Conservation (phyloP, 2,888 invertebrate species). For the Caenorhabditis sp. region DNA sequence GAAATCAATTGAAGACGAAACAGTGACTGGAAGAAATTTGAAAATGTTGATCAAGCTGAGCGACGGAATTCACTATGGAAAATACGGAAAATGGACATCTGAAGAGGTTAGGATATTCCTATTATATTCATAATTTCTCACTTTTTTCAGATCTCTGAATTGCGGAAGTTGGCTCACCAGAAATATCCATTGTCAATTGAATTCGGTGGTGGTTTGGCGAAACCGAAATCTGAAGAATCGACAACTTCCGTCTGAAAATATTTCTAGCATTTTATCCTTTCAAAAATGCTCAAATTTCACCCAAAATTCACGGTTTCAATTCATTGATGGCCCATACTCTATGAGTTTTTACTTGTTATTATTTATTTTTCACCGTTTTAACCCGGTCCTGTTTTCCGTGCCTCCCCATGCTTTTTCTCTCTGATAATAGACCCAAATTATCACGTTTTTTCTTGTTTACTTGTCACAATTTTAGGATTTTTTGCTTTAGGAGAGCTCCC, state of each 20-base stretch:
- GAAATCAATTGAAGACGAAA: slow-evolving; percentile 45
- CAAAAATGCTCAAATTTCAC: background rate
- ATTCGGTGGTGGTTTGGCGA: slow-evolving; percentile 52
- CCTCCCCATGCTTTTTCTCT: background rate
- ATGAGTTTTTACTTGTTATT: background rate
- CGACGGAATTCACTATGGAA: slow-evolving; percentile 56
- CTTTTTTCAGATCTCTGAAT: slow-evolving; percentile 17
- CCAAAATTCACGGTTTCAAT: background rate
- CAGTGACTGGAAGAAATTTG: slow-evolving; percentile 36
- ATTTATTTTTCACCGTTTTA: background rate
- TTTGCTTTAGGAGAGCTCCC: background rate
- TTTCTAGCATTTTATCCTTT: background rate
- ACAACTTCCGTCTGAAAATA: background rate
- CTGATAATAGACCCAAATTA: background rate
- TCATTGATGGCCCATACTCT: background rate
- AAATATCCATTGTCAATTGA: slow-evolving; percentile 44
- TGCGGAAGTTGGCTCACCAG: slow-evolving; percentile 34
- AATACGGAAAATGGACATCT: slow-evolving; percentile 55
- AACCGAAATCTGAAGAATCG: background rate
- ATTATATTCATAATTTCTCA: background rate
- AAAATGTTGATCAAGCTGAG: slow-evolving; percentile 47
- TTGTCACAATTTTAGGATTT: slow-evolving; percentile 7
- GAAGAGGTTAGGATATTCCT: slow-evolving; percentile 39
- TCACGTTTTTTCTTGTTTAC: background rate
- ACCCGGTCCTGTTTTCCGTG: background rate